Evolutionary conservation across 1,140 invertebrate genomes (phyloP).

Genomic region (Drosophila willistoni): DNA sequence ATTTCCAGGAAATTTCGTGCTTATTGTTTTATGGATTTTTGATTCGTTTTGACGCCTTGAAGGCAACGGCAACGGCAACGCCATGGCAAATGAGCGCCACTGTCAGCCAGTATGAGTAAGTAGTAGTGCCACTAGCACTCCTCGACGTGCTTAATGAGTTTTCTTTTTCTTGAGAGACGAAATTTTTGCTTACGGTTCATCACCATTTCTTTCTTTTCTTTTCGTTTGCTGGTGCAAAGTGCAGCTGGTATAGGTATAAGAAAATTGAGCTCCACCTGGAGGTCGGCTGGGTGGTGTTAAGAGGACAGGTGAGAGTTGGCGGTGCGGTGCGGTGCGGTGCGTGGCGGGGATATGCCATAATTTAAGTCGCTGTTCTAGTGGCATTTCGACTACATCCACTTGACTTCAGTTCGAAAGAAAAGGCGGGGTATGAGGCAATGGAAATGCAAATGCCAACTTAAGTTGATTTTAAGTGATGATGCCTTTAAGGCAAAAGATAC

Average conservation of each 20-base stretch:
- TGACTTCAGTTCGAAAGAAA: slow-evolving; percentile 46
- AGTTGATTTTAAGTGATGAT: slow-evolving; percentile 80
- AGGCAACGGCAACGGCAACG: neutral
- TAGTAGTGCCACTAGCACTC: slow-evolving; percentile 46
- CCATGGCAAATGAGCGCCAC: slow-evolving; percentile 46
- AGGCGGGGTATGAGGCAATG: neutral
- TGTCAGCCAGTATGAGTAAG: slow-evolving; percentile 8
- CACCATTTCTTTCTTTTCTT: slow-evolving; percentile 44
- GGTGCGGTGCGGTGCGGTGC: neutral
- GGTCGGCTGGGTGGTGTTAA: neutral
- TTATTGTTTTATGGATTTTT: slow-evolving; percentile 72
- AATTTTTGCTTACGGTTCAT: slow-evolving; percentile 78
- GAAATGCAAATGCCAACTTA: slow-evolving; percentile 79
- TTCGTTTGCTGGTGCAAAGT: slow-evolving; percentile 50
- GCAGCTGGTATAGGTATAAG: slow-evolving; percentile 43
- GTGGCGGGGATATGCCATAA: slow-evolving; percentile 47
- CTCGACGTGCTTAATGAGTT: slow-evolving; percentile 79
- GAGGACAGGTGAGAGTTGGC: neutral
- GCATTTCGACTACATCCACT: slow-evolving; percentile 79
- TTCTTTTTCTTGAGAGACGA: slow-evolving; percentile 51
- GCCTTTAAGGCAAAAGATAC: neutral
- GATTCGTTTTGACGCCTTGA: slow-evolving; percentile 65
- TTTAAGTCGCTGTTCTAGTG: slow-evolving; percentile 78
- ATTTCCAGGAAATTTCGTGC: slow-evolving; percentile 56
- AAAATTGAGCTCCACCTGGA: neutral